Base-by-base conservation (phyloP, 1,140 invertebrate genomes). In the Elysia chlorotica region DNA sequence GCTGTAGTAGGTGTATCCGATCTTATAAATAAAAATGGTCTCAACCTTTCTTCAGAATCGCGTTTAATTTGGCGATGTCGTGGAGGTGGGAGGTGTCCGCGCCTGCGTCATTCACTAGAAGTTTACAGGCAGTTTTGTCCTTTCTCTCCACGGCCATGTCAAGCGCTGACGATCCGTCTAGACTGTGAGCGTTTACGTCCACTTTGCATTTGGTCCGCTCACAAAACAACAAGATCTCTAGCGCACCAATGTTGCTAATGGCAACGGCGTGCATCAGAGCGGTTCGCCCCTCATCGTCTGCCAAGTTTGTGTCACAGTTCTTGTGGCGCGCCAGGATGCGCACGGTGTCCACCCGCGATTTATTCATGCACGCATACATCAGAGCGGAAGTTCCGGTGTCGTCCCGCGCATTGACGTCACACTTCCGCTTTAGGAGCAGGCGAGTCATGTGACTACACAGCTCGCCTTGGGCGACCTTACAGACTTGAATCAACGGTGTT, bases 361-460 rank as follows among this genome's bases (percentile, higher is more conserved):
- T 93, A 83, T 96, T 94, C 83, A 96, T 95, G 14, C 94, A 93
- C 5, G 95, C 95, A 84, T 94, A 96, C 95, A 97, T 96, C 53
- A 97, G 86, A 5, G 95, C 94, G 2, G 95, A 95, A 73, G 93
- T 95, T 17, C 95, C 95, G 85, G 95, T 94, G 80, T 94, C 93
- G 81, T 97, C 95, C 86, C 94, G 93, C 71, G 94, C 93, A 83
- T 96, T 96, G 3, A 96, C 91, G 79, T 95, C 94, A 2, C 95
- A 95, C 33, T 94, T 94, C 37, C 68, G 65, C 33, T 70, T 63
- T 33, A 81, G 63, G 5, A 81, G 31, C n/a, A 75, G 31, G 21
- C 79, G 68, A 4, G 77, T 76, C 28, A 79, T 53, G 63, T 79
- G 79, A n/a, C 67, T 73, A 21, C 79, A 36, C 2, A 79, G 38